Evolutionary conservation across 2,113 vertebrate genomes (phyloP).

Genomic region (Macheiramphus alcinus): DNA sequence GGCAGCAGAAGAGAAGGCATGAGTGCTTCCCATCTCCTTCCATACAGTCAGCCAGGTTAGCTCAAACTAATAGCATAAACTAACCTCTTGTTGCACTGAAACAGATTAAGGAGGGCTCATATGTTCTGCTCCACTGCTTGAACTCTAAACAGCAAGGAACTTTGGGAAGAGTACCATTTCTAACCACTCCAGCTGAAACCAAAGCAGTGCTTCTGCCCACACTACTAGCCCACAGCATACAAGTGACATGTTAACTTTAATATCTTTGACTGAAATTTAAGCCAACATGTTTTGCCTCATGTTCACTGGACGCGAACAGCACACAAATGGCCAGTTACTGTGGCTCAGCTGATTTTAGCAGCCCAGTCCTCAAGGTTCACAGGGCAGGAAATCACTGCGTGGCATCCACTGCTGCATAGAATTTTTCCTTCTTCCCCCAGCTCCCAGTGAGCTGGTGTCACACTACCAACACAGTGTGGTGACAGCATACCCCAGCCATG

Average conservation of each 20-base stretch:
- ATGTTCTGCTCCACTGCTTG: background rate
- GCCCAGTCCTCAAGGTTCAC: background rate
- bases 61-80: background rate
- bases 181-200: background rate
- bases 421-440: background rate
- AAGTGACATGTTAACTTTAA: fast-evolving
- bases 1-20: background rate
- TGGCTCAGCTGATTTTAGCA: background rate
- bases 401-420: background rate
- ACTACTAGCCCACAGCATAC: background rate
- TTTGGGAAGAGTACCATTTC: background rate
- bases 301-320: background rate
- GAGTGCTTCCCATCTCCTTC: background rate
- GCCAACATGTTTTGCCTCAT: background rate
- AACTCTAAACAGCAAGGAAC: background rate
- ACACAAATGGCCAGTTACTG: background rate
- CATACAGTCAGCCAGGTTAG: background rate
- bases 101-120: background rate
- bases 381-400: background rate
- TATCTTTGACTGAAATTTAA: background rate
- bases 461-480: background rate
- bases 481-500: background rate
- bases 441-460: background rate
- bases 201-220: background rate
- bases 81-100: background rate